These are phyloP conservation scores for Nyctalus aviator DNA, from an alignment of 2,797 vertebrate species.

Conservation along the genomic window DNA sequence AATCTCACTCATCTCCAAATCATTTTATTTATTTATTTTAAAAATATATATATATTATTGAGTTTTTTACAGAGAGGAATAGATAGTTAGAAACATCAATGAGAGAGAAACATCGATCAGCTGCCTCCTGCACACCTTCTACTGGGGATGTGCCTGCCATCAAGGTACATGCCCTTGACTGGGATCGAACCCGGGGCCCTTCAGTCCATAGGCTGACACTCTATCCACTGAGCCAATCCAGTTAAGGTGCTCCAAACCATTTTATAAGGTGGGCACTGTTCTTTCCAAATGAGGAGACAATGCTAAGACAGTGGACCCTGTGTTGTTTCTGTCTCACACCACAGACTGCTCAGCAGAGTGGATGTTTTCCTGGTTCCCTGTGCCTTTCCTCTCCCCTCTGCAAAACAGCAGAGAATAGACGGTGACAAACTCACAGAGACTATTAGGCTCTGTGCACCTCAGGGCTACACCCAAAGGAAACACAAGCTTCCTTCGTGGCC, in stretches of 20 bases:
- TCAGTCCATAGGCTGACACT: no score
- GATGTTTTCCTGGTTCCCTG: background rate
- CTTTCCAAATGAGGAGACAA: background rate
- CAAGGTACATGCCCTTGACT: no score
- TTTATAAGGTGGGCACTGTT: background rate
- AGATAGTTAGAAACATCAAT: no score
- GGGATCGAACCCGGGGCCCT: no score
- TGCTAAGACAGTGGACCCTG: no score
- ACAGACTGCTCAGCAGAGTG: background rate
- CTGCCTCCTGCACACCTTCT: no score
- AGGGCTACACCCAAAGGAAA: background rate
- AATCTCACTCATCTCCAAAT: background rate
- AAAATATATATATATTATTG: no score
- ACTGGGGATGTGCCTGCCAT: no score
- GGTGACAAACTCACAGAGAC: background rate
- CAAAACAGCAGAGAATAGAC: background rate
- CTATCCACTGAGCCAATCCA: no score
- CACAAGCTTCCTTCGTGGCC: no score
- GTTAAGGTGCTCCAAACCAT: background rate
- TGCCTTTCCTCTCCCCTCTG: background rate
- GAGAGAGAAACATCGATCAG: no score
- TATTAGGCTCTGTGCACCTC: background rate
- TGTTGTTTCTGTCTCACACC: background rate
- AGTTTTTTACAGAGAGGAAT: no score
- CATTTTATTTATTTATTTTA: background rate